phyloP scores from a whole-genome alignment of 1,140 invertebrate genomes.

The Lordiphosa collinella region DNA sequence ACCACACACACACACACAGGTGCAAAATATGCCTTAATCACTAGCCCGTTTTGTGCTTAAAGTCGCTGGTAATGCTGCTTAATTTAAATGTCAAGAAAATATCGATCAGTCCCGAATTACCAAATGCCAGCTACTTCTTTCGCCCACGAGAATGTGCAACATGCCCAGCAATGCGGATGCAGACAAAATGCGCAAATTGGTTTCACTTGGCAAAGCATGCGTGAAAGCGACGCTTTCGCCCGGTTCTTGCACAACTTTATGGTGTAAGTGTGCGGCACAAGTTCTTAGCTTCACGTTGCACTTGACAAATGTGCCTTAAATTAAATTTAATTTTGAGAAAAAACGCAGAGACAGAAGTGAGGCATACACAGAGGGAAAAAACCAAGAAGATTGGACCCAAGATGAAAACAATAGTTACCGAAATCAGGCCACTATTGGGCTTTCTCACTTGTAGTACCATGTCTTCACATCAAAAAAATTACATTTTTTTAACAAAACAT shows the following conservation, averaged over 20 bases:
- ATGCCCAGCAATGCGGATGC: constrained; percentile 21
- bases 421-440: no score
- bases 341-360: no score
- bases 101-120: constrained; percentile 12
- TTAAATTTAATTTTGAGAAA: no score
- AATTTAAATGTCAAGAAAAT: constrained; percentile 36
- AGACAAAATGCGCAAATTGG: constrained; percentile 55
- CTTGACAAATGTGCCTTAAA: no score
- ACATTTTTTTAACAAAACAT: no score
- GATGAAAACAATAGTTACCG: no score
- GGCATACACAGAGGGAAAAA: no score
- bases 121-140: constrained; percentile 9
- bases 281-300: no score
- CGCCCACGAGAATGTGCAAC: constrained; percentile 33
- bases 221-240: constrained; percentile 50
- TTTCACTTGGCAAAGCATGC: constrained; percentile 54
- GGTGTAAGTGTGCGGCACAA: background rate
- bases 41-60: background rate
- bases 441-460: no score
- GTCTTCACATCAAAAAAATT: no score
- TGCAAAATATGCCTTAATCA: constrained; percentile 22
- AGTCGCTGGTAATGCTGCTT: background rate
- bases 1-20: background rate
- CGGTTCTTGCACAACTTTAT: constrained; percentile 11
- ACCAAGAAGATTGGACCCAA: no score